A percentile compares a stretch with the other conserved stretches of the same genome.
Evolutionary conservation across 2,113 vertebrate genomes (phyloP).

Genomic region (Capreolus pygargus): DNA sequence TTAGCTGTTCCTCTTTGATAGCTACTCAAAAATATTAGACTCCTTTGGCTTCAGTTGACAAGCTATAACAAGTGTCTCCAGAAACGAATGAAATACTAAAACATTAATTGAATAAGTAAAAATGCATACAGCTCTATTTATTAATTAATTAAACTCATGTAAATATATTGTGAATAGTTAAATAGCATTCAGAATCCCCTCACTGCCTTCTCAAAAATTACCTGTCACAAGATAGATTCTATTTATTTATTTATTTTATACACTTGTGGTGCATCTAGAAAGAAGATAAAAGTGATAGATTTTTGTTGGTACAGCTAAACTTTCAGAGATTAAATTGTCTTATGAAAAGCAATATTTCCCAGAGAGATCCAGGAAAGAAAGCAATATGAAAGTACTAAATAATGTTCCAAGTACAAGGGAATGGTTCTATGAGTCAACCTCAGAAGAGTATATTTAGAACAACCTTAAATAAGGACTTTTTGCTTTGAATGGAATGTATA

Average conservation of each 20-base stretch:
- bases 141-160: background rate
- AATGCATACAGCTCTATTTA: background rate
- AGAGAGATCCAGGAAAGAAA: background rate
- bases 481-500: background rate
- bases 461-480: background rate
- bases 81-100: background rate
- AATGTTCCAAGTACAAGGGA: background rate
- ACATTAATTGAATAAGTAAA: background rate
- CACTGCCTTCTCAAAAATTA: background rate
- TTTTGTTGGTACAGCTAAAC: background rate
- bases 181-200: background rate
- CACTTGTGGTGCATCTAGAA: background rate
- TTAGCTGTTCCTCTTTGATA: background rate
- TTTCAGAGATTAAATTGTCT: background rate
- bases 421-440: background rate
- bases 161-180: background rate
- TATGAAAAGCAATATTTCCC: background rate
- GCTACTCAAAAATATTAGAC: background rate
- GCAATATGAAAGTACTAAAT: background rate
- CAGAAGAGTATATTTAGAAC: background rate
- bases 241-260: background rate
- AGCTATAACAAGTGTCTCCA: background rate
- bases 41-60: background rate
- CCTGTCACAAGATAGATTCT: background rate
- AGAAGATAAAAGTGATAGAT: background rate